phyloP scores from a whole-genome alignment of 2,797 vertebrate species.

The Chanos chanos region DNA sequence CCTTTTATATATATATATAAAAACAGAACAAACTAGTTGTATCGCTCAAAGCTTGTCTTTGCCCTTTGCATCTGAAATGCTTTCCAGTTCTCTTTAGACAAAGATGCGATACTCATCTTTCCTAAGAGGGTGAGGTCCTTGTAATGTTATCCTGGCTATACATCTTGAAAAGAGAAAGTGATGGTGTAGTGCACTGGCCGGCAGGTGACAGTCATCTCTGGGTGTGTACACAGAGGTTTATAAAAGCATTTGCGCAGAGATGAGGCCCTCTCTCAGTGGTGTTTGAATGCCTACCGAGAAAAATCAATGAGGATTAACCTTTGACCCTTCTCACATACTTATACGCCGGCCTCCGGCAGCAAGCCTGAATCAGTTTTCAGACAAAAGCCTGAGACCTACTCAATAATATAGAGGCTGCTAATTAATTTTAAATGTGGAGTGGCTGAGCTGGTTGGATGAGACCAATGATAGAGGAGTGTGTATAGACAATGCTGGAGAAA shows the following conservation, averaged over 20 bases:
- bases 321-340: slow-evolving; percentile 82
- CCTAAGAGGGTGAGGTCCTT: too few relatives aligned
- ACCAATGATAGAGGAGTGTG: slow-evolving; percentile 42
- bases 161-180: too few relatives aligned
- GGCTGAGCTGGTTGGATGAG: slow-evolving; percentile 58
- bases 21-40: too few relatives aligned
- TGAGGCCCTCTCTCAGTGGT: slow-evolving; percentile 27
- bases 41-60: too few relatives aligned
- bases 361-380: slow-evolving; percentile 79
- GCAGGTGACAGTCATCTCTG: not conserved
- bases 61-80: too few relatives aligned
- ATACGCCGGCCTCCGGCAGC: slow-evolving; percentile 78
- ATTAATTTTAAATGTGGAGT: slow-evolving; percentile 67
- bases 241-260: slow-evolving; percentile 5
- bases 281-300: slow-evolving; percentile 71
- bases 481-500: not conserved
- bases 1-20: too few relatives aligned
- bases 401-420: slow-evolving; percentile 75
- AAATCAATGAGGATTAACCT: slow-evolving; percentile 86
- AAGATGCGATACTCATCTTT: too few relatives aligned
- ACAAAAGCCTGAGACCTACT: slow-evolving; percentile 78
- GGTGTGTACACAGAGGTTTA: slow-evolving; percentile 14
- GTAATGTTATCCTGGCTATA: too few relatives aligned
- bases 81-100: too few relatives aligned
- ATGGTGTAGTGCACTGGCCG: too few relatives aligned